Evolutionary conservation across 2,888 invertebrate species (phyloP), one percentile per base, ranked within the genome.

Genomic region (Tyria jacobaeae): DNA sequence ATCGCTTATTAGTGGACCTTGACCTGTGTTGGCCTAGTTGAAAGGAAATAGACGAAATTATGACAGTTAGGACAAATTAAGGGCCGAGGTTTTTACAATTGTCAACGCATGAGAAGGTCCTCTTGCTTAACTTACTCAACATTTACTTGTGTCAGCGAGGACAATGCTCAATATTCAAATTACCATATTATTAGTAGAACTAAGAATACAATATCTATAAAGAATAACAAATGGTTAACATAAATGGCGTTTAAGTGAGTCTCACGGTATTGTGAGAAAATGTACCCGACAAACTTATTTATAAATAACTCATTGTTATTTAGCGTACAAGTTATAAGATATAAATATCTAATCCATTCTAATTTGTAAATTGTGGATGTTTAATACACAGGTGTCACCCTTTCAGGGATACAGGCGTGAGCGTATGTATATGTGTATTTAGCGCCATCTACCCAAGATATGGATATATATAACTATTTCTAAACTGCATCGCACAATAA

Each of bases 1-100:
- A 66, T 69, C 62, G 56, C 9, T 58, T 21, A 60, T 60, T 60
- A 61, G 49, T 65, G 61, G 68, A 62, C 62, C 70, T 73, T 76
- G 76, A 72, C 74, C 67, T 55, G 48, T 59, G 53, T 57, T 52
- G 63, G 62, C 41, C 7, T n/a, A 24, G 31, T 24, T 49, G 9
- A 21, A 41, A 24, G 39, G 57, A 37, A 47, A 53, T 49, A 62
- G n/a, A 41, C 15, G 15, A 53, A 53, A 58, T 62, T 54, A 62
- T 52, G 47, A 54, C 44, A 34, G 57, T 24, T 24, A 37, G n/a
- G 39, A 60, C 27, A 35, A 47, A 24, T 56, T 24, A 21, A 48
- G 56, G 48, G 48, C 48, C 56, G 48, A 57, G 57, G 49, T 50
- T 49, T 37, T n/a, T 47, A 17, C 48, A 14, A 57, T 56, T 48